These are phyloP conservation scores for Trissoscelio sp. DNA, from an alignment of 2,888 invertebrate genomes.

Conservation along the genomic window DNA sequence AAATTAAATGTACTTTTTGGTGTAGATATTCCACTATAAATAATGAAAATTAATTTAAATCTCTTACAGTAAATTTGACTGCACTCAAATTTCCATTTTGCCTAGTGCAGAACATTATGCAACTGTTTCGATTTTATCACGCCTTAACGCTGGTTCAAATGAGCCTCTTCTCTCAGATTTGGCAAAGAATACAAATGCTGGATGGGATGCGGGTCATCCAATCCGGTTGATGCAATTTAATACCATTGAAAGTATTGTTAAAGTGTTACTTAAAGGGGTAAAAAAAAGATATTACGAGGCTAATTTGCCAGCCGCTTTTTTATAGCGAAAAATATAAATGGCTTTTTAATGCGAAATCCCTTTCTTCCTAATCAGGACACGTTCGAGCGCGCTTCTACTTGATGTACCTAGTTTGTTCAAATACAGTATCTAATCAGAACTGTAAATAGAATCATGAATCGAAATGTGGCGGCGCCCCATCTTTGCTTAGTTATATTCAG, in stretches of 20 bases:
- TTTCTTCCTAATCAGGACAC: slow-evolving; percentile 29
- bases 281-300: not conserved
- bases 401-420: slow-evolving; percentile 34
- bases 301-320: slow-evolving; percentile 26
- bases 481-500: slow-evolving; percentile 29
- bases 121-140: slow-evolving; percentile 3
- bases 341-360: slow-evolving; percentile 22
- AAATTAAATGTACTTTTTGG: no score
- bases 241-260: no score
- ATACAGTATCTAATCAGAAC: slow-evolving; percentile 47
- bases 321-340: slow-evolving; percentile 13
- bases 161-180: not conserved
- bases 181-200: slow-evolving; percentile 25
- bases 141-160: slow-evolving; percentile 16
- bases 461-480: slow-evolving; percentile 24
- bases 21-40: no score
- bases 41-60: no score
- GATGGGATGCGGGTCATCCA: slow-evolving; percentile 24
- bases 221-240: slow-evolving; percentile 18
- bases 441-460: slow-evolving; percentile 53
- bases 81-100: no score
- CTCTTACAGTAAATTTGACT: no score
- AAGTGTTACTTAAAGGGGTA: slow-evolving; percentile 23
- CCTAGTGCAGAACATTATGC: not conserved
- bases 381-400: slow-evolving; percentile 21